Base-by-base conservation (phyloP, 1,140 invertebrate genomes). In the Belonocnema kinseyi region DNA sequence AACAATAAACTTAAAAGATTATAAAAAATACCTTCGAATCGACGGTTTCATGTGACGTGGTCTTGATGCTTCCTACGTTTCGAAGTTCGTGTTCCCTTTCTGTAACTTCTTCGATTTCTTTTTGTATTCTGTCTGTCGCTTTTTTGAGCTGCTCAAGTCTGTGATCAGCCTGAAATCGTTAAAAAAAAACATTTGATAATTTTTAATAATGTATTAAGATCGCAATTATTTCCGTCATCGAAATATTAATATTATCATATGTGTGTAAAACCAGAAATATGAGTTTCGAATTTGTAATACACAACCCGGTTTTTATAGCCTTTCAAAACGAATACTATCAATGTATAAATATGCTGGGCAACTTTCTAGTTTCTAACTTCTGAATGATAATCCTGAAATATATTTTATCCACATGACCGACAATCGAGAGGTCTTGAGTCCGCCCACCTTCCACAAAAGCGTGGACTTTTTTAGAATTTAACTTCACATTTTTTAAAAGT, bases 81-180 rank as follows among this genome's bases (percentile, higher is more conserved):
- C 94, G 92, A 75, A 94, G 93, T 82, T 95, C 94, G 80, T 93
- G 91, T 83, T 95, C 94, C 72, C 94, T 92, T 80, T 94, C 93
- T 14, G 93, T 94, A 52, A 94, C 94, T 87, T 95, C 94, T 81
- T 94, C 94, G 79, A 95, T 95, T 89, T 95, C 94, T 81, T 93
- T 92, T 85, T 94, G 94, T 87, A 95, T 95, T 90, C 94, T 86
- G 71, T 90, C 86, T n/a, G 88, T 90, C 16, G 88, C 88, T 74
- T 78, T 88, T 73, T 82, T 87, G 77, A 90, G 72, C 77, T 90
- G 88, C 74, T 90, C 88, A 77, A 85, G 50, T 70, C 88, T 87
- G 33, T 83, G 85, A 61, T 89, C 86, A 46, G 82, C 80, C 88
- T 90, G 82, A 40, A 75, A 46, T 46, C 40, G 11, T 46, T 40